Percentiles rank a stretch among this genome's conserved stretches.
Evolutionary conservation across 2,113 vertebrate species (phyloP).

Genomic region (Cichladusa arquata): DNA sequence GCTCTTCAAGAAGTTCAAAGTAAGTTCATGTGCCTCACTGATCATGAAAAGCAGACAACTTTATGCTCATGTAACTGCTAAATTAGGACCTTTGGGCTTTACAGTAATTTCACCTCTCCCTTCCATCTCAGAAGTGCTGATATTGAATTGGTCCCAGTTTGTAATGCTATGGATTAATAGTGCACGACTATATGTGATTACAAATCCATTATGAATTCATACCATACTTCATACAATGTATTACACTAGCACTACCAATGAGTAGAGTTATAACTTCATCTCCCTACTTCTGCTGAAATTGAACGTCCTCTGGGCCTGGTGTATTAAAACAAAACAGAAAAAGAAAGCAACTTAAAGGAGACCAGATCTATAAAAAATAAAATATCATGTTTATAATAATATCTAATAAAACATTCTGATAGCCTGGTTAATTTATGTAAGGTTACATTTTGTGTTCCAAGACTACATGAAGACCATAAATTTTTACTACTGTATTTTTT

Average conservation of each 20-base stretch:
- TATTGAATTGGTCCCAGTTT: slow-evolving; percentile 4
- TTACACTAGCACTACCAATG: background rate
- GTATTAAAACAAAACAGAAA: slow-evolving; percentile 15
- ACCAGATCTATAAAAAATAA: background rate
- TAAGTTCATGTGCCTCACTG: background rate
- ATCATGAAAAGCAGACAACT: background rate
- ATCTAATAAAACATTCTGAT: background rate
- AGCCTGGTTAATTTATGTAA: background rate
- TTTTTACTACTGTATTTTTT: background rate
- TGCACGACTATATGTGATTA: background rate
- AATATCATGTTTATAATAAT: background rate
- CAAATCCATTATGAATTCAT: background rate
- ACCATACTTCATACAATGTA: background rate
- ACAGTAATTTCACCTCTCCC: background rate
- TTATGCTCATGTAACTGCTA: background rate
- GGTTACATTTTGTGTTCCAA: background rate
- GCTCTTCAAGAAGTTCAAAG: slow-evolving; percentile 11
- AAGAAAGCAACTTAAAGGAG: background rate
- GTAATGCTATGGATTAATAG: background rate
- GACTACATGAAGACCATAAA: background rate
- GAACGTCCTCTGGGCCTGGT: background rate
- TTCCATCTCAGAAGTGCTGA: slow-evolving; percentile 18
- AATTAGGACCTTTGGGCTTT: slow-evolving; percentile 19
- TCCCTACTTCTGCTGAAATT: background rate
- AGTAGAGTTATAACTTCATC: background rate